These are phyloP conservation scores for Tetraneura akinire DNA, from an alignment of 1,140 invertebrate genomes.

Conservation along the genomic window DNA sequence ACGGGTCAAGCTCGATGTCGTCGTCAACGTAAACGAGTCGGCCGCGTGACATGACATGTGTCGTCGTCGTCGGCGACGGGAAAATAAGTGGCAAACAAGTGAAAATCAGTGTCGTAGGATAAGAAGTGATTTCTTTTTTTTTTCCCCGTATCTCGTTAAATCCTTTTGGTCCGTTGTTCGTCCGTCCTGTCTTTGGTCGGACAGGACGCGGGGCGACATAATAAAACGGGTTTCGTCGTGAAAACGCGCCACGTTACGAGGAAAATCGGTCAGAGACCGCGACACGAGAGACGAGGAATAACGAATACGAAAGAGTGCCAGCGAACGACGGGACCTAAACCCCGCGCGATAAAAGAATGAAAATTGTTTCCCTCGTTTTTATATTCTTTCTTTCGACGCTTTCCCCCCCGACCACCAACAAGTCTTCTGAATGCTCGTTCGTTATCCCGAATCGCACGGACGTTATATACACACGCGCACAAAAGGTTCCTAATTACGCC, in stretches of 20 bases:
- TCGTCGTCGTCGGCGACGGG: not conserved
- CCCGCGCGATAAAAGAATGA: not conserved
- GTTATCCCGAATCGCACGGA: not conserved
- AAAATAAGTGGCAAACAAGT: slow-evolving; percentile 3
- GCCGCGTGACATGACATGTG: not conserved
- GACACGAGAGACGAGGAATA: too few relatives aligned
- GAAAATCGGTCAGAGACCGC: too few relatives aligned
- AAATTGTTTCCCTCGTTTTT: not conserved
- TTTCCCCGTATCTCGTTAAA: too few relatives aligned
- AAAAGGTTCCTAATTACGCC: slow-evolving; percentile 37
- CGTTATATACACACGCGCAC: not conserved
- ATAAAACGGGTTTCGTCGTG: too few relatives aligned
- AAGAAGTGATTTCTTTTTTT: not conserved
- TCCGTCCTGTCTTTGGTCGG: too few relatives aligned
- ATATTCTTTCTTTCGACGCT: too few relatives aligned
- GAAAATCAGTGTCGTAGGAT: slow-evolving; percentile 15
- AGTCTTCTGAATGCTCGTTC: slow-evolving; percentile 49
- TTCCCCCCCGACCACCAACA: too few relatives aligned
- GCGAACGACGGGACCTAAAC: not conserved
- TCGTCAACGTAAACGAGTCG: not conserved
- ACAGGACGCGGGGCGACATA: too few relatives aligned
- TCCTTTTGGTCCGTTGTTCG: too few relatives aligned
- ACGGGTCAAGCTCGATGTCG: too few relatives aligned
- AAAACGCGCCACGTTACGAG: too few relatives aligned
- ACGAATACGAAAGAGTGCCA: too few relatives aligned